Evolutionary conservation across 2,797 vertebrate genomes (phyloP).

Genomic region (Sus cebifrons): DNA sequence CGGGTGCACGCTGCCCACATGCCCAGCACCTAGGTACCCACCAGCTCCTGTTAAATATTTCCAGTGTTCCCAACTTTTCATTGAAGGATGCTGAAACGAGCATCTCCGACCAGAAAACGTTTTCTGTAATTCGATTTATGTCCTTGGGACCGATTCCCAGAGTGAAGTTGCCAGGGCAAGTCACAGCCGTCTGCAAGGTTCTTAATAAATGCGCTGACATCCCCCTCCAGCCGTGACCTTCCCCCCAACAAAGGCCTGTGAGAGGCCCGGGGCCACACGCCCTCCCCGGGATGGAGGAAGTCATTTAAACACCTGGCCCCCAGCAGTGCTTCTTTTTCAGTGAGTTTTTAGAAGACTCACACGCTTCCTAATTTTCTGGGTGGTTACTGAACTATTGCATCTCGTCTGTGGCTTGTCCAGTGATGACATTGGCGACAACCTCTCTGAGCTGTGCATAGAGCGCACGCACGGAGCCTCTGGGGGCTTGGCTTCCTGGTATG

Average conservation of each 20-base stretch:
- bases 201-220: fast-evolving
- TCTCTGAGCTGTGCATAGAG: neutral
- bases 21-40: fast-evolving
- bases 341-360: too few species aligned
- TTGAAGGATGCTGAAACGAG: neutral
- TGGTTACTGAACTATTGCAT: neutral
- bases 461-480: fast-evolving
- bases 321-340: neutral
- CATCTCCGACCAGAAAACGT: neutral
- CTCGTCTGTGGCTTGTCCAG: neutral
- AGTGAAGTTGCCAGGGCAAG: neutral
- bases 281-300: fast-evolving
- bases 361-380: neutral
- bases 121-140: neutral
- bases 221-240: fast-evolving
- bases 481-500: fast-evolving
- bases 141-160: neutral
- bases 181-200: neutral
- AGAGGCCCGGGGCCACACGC: fast-evolving
- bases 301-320: neutral
- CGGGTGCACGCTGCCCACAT: fast-evolving
- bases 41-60: neutral
- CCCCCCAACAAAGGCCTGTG: fast-evolving
- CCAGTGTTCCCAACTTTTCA: neutral
- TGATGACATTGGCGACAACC: neutral